phyloP scores from a whole-genome alignment of 2,113 vertebrate genomes.

The Geococcyx californianus region DNA sequence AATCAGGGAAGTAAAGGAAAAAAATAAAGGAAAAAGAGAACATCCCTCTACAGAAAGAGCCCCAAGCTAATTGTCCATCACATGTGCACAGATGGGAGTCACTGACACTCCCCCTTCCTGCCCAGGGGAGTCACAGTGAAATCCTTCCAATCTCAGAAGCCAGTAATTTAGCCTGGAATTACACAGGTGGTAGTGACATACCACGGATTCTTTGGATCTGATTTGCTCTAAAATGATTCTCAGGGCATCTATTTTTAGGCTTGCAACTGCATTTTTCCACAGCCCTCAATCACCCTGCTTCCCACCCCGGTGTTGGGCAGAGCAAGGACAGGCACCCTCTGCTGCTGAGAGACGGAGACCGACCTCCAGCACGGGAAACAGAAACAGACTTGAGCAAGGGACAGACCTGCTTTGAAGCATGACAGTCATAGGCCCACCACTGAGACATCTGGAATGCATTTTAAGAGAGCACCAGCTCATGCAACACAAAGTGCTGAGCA shows the following conservation, averaged over 20 bases:
- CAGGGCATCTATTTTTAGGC: neutral
- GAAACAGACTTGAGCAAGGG: neutral
- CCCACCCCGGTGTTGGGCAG: neutral
- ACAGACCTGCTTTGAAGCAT: neutral
- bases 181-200: neutral
- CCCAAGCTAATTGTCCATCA: neutral
- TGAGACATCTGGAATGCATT: neutral
- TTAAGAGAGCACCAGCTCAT: neutral
- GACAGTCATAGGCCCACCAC: neutral
- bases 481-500: neutral
- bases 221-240: neutral
- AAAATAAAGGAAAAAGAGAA: neutral
- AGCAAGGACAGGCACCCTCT: neutral
- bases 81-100: neutral
- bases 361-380: neutral
- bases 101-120: neutral
- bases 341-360: neutral
- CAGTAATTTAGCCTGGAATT: neutral
- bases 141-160: neutral
- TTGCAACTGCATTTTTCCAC: neutral
- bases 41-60: rapidly evolving
- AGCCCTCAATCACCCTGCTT: neutral
- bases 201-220: neutral
- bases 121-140: neutral
- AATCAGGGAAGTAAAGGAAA: neutral